A percentile compares a stretch with the other conserved stretches of the same genome.
Conservation (phyloP, 2,797 vertebrate species). For the Schizothorax lantsangensis region DNA sequence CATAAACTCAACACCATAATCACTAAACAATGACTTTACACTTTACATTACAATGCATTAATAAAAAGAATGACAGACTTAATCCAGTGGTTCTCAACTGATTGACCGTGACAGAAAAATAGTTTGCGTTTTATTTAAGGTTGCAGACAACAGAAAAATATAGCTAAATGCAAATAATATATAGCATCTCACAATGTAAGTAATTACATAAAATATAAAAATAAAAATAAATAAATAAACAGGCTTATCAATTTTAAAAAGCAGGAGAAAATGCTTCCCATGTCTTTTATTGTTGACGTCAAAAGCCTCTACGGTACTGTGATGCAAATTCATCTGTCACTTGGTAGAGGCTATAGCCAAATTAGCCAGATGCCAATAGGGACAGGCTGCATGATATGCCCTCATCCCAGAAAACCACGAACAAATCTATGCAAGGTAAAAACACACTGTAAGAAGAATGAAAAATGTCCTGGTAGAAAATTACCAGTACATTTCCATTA, state of each 20-base stretch:
- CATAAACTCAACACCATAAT: not conserved
- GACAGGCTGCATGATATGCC: conserved; percentile 23
- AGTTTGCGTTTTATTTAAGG: not conserved
- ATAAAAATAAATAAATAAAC: not conserved
- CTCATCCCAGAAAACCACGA: conserved; percentile 19
- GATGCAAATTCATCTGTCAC: conserved; percentile 39
- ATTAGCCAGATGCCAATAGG: conserved; percentile 29
- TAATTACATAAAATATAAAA: not conserved
- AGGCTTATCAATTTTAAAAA: not conserved
- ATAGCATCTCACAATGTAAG: not conserved
- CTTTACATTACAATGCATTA: not conserved
- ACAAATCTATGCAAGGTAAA: conserved; percentile 9
- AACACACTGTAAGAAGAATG: not conserved
- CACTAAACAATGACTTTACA: not conserved
- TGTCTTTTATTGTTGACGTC: conserved; percentile 16
- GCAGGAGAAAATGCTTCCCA: not conserved
- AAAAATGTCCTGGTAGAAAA: not conserved
- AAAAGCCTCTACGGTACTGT: not conserved
- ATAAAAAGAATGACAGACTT: not conserved
- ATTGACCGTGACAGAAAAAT: not conserved
- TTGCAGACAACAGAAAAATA: not conserved
- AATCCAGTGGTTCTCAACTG: not conserved
- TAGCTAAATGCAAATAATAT: not conserved
- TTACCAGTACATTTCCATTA: not conserved
- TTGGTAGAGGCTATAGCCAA: conserved; percentile 29